Conservation (phyloP, 2,113 vertebrate genomes). For the Vulpes lagopus region DNA sequence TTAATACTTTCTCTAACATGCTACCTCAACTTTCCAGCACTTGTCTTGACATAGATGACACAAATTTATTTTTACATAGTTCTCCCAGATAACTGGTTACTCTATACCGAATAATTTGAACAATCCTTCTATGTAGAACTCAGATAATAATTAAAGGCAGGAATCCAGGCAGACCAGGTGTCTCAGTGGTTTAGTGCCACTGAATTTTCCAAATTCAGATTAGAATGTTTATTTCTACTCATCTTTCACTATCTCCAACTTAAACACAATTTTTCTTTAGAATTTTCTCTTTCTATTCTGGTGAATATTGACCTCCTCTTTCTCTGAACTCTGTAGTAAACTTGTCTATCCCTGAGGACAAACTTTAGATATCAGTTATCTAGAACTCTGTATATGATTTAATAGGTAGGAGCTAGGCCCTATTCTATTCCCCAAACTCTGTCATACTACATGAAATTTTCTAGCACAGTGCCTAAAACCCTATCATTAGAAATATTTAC, state of each 20-base stretch:
- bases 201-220: conserved; percentile 36
- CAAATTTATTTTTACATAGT: no score
- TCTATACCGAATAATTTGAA: no score
- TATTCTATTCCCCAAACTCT: background rate
- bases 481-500: conserved; percentile 40
- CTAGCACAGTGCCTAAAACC: conserved; percentile 1
- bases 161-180: no score
- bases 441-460: conserved; percentile 20
- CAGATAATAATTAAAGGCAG: no score
- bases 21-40: no score
- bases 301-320: background rate
- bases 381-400: background rate
- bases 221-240: conserved; percentile 37
- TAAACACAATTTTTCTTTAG: conserved; percentile 15
- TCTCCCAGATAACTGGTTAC: no score
- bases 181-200: no score
- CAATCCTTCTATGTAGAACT: no score
- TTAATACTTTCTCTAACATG: no score
- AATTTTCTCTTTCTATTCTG: conserved; percentile 1
- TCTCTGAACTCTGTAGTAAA: background rate
- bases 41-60: no score
- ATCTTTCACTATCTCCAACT: background rate
- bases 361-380: background rate
- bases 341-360: background rate
- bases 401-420: background rate